A percentile compares a stretch with the other conserved stretches of the same genome.
These are phyloP conservation scores for Ctenosaura bakeri DNA, from an alignment of 2,797 vertebrate genomes.

Conservation along the genomic window DNA sequence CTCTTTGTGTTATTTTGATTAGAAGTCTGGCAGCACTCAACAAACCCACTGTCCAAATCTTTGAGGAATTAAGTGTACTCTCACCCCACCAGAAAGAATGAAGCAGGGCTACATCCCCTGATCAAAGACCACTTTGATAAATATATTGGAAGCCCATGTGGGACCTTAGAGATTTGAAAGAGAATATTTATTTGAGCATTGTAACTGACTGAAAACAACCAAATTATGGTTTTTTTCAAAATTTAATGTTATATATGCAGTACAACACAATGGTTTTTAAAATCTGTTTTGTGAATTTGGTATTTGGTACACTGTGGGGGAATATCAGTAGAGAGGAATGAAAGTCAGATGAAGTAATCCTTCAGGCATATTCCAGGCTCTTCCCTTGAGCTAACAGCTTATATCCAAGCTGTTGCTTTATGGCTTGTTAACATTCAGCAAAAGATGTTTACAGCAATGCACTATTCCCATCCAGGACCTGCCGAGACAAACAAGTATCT, in stretches of 20 bases:
- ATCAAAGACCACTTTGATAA: not conserved
- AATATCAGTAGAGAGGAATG: not conserved
- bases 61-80: slow-evolving; percentile 1
- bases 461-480: not conserved
- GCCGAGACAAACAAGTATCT: not conserved
- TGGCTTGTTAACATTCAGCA: not conserved
- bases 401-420: slow-evolving; percentile 34
- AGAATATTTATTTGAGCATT: not conserved
- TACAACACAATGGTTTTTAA: not conserved
- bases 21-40: not conserved
- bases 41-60: not conserved
- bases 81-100: not conserved
- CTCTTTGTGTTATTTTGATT: too few relatives aligned
- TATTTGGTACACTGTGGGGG: not conserved
- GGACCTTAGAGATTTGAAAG: not conserved
- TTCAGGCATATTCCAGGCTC: not conserved
- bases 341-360: not conserved
- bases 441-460: slow-evolving; percentile 23
- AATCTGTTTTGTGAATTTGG: not conserved
- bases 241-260: not conserved
- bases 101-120: not conserved
- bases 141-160: not conserved
- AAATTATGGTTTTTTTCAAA: not conserved
- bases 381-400: slow-evolving; percentile 23
- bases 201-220: not conserved